A percentile compares a stretch with the other conserved stretches of the same genome.
Evolutionary conservation across 1,140 invertebrate species (phyloP).

Genomic region (Drosophila triauraria): DNA sequence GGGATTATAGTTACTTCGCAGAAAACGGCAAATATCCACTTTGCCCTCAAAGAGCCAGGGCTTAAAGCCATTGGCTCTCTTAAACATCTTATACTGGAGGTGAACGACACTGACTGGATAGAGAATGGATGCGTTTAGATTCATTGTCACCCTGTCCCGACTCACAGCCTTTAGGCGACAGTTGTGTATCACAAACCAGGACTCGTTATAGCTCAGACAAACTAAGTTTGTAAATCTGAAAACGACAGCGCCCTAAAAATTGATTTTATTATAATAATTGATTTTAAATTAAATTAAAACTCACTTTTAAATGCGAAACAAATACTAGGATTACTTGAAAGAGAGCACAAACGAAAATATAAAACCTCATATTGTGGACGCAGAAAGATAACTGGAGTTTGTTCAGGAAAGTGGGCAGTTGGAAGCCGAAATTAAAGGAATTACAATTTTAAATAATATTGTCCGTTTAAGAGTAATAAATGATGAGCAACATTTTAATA

Average conservation of each 20-base stretch:
- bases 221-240: not conserved
- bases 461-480: not conserved
- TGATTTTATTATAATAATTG: no score
- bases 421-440: not conserved
- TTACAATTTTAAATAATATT: not conserved
- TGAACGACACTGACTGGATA: not conserved
- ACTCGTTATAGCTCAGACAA: conserved; percentile 4
- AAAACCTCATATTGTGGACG: not conserved
- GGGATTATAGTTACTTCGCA: not conserved
- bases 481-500: no score
- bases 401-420: no score
- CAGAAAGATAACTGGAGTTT: not conserved
- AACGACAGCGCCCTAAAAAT: not conserved
- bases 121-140: not conserved
- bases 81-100: not conserved
- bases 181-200: not conserved
- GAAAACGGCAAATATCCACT: not conserved
- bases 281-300: no score
- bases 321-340: not conserved
- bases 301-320: not conserved
- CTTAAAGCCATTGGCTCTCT: not conserved
- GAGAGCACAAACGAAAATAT: not conserved
- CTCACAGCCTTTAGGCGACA: not conserved
- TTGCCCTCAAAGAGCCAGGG: not conserved
- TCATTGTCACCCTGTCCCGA: conserved; percentile 1